Evolutionary conservation across 1,140 invertebrate species (phyloP).

Genomic region (Apis dorsata): DNA sequence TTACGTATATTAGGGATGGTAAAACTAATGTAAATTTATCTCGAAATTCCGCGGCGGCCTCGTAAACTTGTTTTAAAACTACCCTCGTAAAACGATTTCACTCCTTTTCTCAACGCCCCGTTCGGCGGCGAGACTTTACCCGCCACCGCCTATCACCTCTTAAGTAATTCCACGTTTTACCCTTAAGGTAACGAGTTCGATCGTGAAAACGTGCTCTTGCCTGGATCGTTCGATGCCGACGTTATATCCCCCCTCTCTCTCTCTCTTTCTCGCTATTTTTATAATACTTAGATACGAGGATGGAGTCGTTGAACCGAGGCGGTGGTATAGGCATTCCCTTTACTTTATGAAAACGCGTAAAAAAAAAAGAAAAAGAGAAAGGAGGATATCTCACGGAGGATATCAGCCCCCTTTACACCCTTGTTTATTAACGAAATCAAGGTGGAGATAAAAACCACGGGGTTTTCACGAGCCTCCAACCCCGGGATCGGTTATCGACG

Average conservation of each 20-base stretch:
- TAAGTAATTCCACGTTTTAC: slow-evolving; percentile 60
- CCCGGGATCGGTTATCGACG: neutral
- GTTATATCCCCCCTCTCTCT: slow-evolving; percentile 21
- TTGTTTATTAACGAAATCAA: slow-evolving; percentile 14
- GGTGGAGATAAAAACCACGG: neutral
- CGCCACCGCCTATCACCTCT: slow-evolving; percentile 50
- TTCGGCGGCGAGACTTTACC: slow-evolving; percentile 61
- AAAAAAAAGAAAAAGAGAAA: neutral
- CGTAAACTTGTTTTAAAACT: slow-evolving; percentile 76
- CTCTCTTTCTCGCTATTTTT: slow-evolving; percentile 20
- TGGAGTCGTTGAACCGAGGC: neutral
- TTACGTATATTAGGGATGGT: slow-evolving; percentile 77
- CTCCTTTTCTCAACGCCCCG: slow-evolving; percentile 62
- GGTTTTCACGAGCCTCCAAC: neutral
- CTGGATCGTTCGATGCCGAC: slow-evolving; percentile 26
- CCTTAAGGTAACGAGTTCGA: slow-evolving; percentile 57
- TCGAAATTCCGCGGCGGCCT: slow-evolving; percentile 72
- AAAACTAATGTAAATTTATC: slow-evolving; percentile 79
- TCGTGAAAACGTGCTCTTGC: slow-evolving; percentile 49
- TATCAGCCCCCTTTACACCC: neutral
- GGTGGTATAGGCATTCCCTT: neutral
- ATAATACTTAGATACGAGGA: slow-evolving; percentile 9
- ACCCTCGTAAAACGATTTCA: slow-evolving; percentile 78
- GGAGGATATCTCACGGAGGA: too few species aligned
- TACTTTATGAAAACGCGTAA: slow-evolving; percentile 9